Conservation (phyloP, 2,888 invertebrate species). For the Drosophila macrothrix region DNA sequence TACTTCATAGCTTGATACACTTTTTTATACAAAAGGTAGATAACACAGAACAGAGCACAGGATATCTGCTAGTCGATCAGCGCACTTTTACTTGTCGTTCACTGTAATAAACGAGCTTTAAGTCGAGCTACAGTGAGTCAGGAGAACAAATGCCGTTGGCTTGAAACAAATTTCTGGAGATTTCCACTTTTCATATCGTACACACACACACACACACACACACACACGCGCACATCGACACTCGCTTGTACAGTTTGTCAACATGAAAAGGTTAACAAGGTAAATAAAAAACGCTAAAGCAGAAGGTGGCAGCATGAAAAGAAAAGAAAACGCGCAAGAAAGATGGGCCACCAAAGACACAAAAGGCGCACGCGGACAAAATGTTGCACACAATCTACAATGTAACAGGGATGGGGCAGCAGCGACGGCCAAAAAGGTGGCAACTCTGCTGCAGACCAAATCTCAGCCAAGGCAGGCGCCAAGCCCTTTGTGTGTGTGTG, state of each 20-base stretch:
- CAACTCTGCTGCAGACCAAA: slow-evolving; percentile 28
- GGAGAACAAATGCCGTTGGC: slow-evolving; percentile 54
- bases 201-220: not conserved
- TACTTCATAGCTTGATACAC: not conserved
- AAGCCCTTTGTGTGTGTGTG: slow-evolving; percentile 13
- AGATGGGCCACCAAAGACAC: slow-evolving; percentile 55
- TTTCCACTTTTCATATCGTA: slow-evolving; percentile 63
- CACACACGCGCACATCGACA: slow-evolving; percentile 7
- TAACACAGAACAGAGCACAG: not conserved
- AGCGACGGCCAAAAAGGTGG: slow-evolving; percentile 12
- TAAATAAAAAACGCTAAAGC: slow-evolving; percentile 65
- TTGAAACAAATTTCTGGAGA: slow-evolving; percentile 63
- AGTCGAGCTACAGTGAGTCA: slow-evolving; percentile 31
- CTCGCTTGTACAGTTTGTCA: slow-evolving; percentile 63
- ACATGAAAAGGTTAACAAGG: slow-evolving; percentile 78
- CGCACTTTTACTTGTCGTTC: not conserved
- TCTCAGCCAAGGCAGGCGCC: slow-evolving; percentile 34
- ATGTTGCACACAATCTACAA: slow-evolving; percentile 48
- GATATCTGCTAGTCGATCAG: not conserved
- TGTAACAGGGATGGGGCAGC: slow-evolving; percentile 11
- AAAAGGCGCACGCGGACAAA: slow-evolving; percentile 43
- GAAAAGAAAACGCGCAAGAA: slow-evolving; percentile 48
- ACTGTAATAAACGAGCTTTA: slow-evolving; percentile 1
- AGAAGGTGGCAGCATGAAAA: slow-evolving; percentile 54
- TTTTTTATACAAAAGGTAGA: rapidly evolving